Base-by-base conservation (phyloP, 2,113 vertebrate genomes). In the Sander vitreus region DNA sequence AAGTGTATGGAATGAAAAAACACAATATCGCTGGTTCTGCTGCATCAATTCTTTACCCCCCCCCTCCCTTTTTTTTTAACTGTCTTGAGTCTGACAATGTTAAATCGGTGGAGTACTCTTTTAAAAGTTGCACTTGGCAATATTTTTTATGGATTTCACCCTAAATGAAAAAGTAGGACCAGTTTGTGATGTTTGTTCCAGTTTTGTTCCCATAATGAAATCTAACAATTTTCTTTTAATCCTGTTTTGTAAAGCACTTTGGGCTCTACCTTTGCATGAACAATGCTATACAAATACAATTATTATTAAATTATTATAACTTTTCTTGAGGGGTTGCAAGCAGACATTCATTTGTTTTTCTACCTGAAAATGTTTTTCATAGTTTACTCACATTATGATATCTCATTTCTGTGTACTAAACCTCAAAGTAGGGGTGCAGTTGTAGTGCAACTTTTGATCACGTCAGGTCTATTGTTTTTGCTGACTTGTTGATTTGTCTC, bases 401-500 rank as follows among this genome's bases (percentile, higher is more conserved):
- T 50, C 5, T 23, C 2, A 54, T 45, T 25, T 57, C 0, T 71
- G 1, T 55, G 68, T 43, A 54, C 21, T 57, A 23, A 23, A 43
- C 2, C 11, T 7, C 13, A 33, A 36, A 30, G 30, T 48, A 10
- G 23, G 16, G 47, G 21, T 74, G 13, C 5, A 18, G 23, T 58
- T 77, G 13, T 18, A 43, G 36, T 16, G 13, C 19, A 33, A 19
- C n/a, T 19, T 21, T 53, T 27, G 11, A 1, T 48, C 59, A 57
- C 3, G 6, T 54, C 36, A 50, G 7, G 8, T 70, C 21, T 39
- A 4, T 73, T 36, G 14, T 7, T 43, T 43, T 43, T 43, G 10
- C 39, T 73, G 19, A 33, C 11, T 51, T 53, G 0, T 43, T 70
- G 27, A 45, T 77, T 64, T 75, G 10, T 76, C 45, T 75, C 11